Evolutionary conservation across 2,113 vertebrate genomes (phyloP).

Genomic region (Deroptyus accipitrinus): DNA sequence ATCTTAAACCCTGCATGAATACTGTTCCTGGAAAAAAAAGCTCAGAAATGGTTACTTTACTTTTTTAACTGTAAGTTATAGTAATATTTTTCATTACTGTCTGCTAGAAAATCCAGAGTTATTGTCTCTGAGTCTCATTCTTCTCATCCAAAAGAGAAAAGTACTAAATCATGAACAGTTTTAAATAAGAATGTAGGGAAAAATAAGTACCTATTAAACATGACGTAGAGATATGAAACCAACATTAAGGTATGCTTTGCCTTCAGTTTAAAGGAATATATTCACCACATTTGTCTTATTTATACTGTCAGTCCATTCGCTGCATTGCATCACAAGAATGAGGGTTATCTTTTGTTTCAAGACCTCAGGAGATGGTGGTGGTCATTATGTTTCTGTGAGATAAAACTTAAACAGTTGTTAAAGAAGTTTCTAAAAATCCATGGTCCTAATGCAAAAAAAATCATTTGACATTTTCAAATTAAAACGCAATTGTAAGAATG

Average conservation of each 20-base stretch:
- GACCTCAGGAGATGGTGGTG: not conserved
- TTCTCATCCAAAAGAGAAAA: not conserved
- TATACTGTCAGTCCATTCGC: not conserved
- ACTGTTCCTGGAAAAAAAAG: not conserved
- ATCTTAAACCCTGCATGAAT: not conserved
- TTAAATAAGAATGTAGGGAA: not conserved
- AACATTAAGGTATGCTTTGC: not conserved
- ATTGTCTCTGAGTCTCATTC: not conserved
- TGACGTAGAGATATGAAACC: not conserved
- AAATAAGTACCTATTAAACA: not conserved
- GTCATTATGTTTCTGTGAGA: not conserved
- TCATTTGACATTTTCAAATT: not conserved
- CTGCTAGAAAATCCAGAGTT: not conserved
- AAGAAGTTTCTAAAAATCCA: not conserved
- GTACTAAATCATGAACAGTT: not conserved
- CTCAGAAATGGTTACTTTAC: not conserved
- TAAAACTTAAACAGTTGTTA: not conserved
- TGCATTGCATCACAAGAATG: not conserved
- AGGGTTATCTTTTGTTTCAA: not conserved
- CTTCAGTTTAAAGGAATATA: not conserved
- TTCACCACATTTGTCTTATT: not conserved
- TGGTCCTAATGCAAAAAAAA: not conserved
- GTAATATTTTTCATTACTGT: not conserved
- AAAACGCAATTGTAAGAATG: accelerated
- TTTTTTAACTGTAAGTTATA: not conserved